Evolutionary conservation across 2,797 vertebrate genomes (phyloP), one percentile per base, ranked within the genome.

Genomic region (Sebastes baramenuke): DNA sequence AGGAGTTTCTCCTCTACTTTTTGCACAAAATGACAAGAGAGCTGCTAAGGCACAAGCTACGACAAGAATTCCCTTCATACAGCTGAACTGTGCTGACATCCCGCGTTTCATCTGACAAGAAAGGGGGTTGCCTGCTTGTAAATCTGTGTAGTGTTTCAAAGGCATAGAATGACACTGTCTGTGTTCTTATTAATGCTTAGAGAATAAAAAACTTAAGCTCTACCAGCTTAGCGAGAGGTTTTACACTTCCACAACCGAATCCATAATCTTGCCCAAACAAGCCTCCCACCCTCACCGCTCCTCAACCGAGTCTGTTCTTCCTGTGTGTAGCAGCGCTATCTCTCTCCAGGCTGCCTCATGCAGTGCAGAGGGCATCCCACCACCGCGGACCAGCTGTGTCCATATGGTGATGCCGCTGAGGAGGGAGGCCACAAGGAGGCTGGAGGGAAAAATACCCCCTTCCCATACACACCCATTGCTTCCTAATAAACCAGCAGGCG

Each of bases 381-480:
- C 80, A 58, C 76, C 1, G 70, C 85, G 73, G 64, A 87, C 89
- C 79, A 90, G 83, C 92, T 84, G 93, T 91, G 93, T 93, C 90
- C 90, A 93, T 89, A 84, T 84, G 86, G 87, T 58, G 79, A 82
- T 12, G 68, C 72, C 75, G 25, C 67, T 79, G 78, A 66, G 60
- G 84, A 88, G 70, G 68, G 61, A 83, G 75, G 72, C 82, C 81
- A 82, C 82, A 76, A 74, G 73, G 18, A 87, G 74, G 67, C 84
- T 82, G 70, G 74, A 80, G 71, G 81, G 80, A 60, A 64, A 75
- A 77, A 82, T 76, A 86, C 55, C 69, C 52, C 27, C 49, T 67
- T 59, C 60, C 56, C 49, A 80, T 56, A 79, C 75, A 79, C 3
- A 4, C 30, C 3, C 25, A 75, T 5, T 25, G 60, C 59, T 38